Evolutionary conservation across 1,140 invertebrate genomes (phyloP), one percentile per base, ranked within the genome.

Genomic region (Philotrypesis tridentata): DNA sequence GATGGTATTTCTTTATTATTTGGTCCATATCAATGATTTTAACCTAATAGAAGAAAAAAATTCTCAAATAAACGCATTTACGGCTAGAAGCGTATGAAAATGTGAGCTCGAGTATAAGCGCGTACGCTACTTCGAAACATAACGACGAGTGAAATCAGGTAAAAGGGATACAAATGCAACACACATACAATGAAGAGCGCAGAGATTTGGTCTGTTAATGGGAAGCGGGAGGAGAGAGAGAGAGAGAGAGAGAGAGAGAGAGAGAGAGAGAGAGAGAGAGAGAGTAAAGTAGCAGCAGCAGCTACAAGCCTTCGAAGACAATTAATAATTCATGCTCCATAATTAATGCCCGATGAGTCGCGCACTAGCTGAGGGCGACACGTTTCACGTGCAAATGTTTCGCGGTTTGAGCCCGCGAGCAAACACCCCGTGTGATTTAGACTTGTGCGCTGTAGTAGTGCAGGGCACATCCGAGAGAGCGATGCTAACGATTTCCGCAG

Each of bases 281-380:
- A 68, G 65, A 21, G 68, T 17, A 55, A 6, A 55, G 43, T 3
- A 48, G 43, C 43, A 48, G 12, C 14, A 48, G 43, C 43, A 48
- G 55, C 4, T 6, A 21, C 68, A n/a, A 33, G 3, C 40, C 37
- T 70, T 68, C 33, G 25, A 73, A 37, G 65, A 79, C 40, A 65
- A 79, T 82, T 79, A 79, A 82, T 82, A 78, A 37, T 82, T 78
- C 81, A 79, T 8, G 73, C 11, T 60, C 9, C 48, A 55, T 70
- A 72, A 82, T 82, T 82, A 82, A 79, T 61, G 48, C 25, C 65
- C 31, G 55, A 82, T 61, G 43, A 77, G 74, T 17, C 21, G 37
- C 21, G 9, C n/a, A n/a, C 27, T 11, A 17, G n/a, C 23, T 11
- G 25, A 21, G 37, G n/a, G 67, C 43, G 43, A 74, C 67, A 65